phyloP scores from a whole-genome alignment of 1,140 invertebrate genomes.

The Trichonephila clavata region DNA sequence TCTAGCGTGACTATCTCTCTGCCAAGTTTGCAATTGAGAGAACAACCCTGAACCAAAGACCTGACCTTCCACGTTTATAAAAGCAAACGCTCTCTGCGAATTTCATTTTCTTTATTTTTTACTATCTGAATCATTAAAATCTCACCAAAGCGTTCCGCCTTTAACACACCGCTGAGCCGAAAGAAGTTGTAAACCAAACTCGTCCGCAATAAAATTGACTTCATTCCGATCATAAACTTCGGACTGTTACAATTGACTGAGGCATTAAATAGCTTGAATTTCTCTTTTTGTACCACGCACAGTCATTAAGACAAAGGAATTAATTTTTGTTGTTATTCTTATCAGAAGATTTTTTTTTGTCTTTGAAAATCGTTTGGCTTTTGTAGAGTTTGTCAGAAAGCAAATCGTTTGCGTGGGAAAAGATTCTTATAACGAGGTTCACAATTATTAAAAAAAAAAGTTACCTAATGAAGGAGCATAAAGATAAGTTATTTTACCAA shows the following conservation, averaged over 20 bases:
- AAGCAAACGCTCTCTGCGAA: background rate
- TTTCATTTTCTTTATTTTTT: constrained; percentile 9
- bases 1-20: constrained; percentile 3
- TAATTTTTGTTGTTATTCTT: background rate
- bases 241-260: background rate
- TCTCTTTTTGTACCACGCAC: background rate
- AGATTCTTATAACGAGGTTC: no score
- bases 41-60: constrained; percentile 40
- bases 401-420: no score
- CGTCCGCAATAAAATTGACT: background rate
- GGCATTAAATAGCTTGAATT: background rate
- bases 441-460: no score
- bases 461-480: no score
- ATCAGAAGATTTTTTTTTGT: no score
- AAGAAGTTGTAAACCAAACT: constrained; percentile 41
- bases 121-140: background rate
- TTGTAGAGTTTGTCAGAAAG: background rate
- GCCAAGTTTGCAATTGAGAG: constrained; percentile 29
- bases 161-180: background rate
- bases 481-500: no score
- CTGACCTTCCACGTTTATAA: constrained; percentile 30
- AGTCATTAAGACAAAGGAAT: background rate
- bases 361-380: background rate
- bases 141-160: constrained; percentile 23
- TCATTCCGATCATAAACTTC: constrained; percentile 3